These are phyloP conservation scores for Sebastes cheni DNA, from an alignment of 2,797 vertebrate genomes.

Conservation along the genomic window DNA sequence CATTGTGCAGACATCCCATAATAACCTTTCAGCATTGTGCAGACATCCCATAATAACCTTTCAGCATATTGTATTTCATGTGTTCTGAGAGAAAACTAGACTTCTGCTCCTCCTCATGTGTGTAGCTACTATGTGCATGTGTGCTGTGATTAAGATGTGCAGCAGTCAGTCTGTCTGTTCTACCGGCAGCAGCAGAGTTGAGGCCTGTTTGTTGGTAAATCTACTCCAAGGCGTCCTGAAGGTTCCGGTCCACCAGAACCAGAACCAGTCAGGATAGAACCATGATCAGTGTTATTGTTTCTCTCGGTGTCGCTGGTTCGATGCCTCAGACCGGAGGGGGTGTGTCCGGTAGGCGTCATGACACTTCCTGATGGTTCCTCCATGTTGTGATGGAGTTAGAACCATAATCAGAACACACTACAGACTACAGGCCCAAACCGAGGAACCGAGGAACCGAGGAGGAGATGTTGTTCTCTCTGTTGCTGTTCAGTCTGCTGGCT, in stretches of 20 bases:
- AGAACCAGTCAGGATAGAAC: not conserved
- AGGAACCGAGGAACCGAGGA: no score
- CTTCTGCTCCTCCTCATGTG: not conserved
- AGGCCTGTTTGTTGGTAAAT: conserved; percentile 34
- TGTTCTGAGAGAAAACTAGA: no score
- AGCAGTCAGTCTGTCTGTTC: not conserved
- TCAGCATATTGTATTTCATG: no score
- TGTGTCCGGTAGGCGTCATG: conserved; percentile 67
- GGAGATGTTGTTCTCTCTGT: conserved; percentile 21
- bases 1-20: no score
- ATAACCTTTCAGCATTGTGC: no score
- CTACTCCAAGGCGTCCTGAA: conserved; percentile 9
- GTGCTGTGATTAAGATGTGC: conserved; percentile 55
- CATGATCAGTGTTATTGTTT: conserved; percentile 39
- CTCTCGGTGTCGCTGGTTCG: conserved; percentile 57
- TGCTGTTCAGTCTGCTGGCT: conserved; percentile 18
- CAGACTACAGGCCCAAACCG: no score
- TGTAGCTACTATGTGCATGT: not conserved
- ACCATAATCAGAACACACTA: no score
- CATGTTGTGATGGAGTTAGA: no score
- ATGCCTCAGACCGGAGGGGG: conserved; percentile 71
- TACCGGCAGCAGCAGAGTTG: no score
- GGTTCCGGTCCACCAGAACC: conserved; percentile 10
- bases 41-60: no score
- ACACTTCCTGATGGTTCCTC: conserved; percentile 61